phyloP scores from a whole-genome alignment of 2,797 vertebrate species.

The Enteromius fasciolatus region DNA sequence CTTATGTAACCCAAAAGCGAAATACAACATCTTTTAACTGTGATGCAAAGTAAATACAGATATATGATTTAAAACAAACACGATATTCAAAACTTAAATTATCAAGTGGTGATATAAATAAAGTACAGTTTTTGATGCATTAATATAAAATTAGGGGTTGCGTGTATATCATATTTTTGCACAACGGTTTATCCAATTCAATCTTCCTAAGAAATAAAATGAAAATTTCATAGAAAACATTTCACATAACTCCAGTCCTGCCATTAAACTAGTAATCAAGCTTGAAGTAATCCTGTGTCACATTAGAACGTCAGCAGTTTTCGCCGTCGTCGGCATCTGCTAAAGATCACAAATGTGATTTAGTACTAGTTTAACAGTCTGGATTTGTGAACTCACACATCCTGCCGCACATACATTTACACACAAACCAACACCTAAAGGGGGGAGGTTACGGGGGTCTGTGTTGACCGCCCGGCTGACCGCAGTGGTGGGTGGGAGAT shows the following conservation, averaged over 20 bases:
- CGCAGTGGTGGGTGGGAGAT: slow-evolving; percentile 73
- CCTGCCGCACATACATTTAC: slow-evolving; percentile 59
- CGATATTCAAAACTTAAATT: neutral
- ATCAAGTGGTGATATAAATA: neutral
- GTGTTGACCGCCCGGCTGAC: slow-evolving; percentile 66
- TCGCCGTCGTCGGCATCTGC: neutral
- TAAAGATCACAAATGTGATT: slow-evolving; percentile 13
- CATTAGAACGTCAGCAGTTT: slow-evolving; percentile 24
- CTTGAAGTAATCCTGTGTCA: neutral
- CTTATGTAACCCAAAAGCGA: neutral
- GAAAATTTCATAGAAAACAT: neutral
- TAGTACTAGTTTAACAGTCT: neutral
- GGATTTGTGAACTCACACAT: slow-evolving; percentile 32
- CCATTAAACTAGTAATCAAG: slow-evolving; percentile 7
- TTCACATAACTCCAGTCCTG: slow-evolving; percentile 1
- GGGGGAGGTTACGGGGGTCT: slow-evolving; percentile 17
- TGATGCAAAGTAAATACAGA: neutral
- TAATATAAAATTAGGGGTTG: neutral
- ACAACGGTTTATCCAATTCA: neutral
- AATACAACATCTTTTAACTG: neutral
- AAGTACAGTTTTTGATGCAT: neutral
- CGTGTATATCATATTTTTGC: neutral
- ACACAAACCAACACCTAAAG: slow-evolving; percentile 39
- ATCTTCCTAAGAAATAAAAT: neutral
- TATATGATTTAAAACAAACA: neutral